Evolutionary conservation across 1,140 invertebrate species (phyloP).

Genomic region (Lerema accius): DNA sequence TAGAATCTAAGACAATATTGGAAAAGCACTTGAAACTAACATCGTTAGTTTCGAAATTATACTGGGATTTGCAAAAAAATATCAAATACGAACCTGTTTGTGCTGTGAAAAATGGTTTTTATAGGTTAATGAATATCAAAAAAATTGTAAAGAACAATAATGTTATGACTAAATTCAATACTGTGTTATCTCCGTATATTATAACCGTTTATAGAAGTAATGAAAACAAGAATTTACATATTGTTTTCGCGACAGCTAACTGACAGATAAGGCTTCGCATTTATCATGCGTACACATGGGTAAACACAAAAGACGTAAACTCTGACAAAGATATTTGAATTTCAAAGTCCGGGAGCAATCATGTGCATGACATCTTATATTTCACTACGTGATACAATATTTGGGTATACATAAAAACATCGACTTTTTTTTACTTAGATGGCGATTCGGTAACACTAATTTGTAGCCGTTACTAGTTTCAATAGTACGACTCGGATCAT

Average conservation of each 20-base stretch:
- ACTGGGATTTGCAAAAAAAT: neutral
- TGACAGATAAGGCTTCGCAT: constrained; percentile 10
- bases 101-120: neutral
- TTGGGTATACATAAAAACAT: neutral
- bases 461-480: too few relatives aligned
- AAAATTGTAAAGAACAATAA: too few relatives aligned
- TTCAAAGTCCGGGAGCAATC: constrained; percentile 26
- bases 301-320: constrained; percentile 25
- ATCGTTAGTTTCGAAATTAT: too few relatives aligned
- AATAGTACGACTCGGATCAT: too few relatives aligned
- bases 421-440: too few relatives aligned
- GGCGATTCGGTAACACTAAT: too few relatives aligned
- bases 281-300: constrained; percentile 23
- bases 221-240: constrained; percentile 5
- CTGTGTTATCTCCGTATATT: too few relatives aligned
- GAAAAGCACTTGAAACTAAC: too few relatives aligned
- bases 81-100: neutral
- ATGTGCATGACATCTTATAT: constrained; percentile 30
- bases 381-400: constrained; percentile 9
- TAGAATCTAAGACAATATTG: too few relatives aligned
- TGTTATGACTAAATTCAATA: too few relatives aligned
- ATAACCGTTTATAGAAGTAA: neutral
- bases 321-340: constrained; percentile 26
- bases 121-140: too few relatives aligned
- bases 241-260: constrained; percentile 23